Evolutionary conservation across 2,888 invertebrate species (phyloP), one percentile per base, ranked within the genome.

Genomic region (Plebejus argus): DNA sequence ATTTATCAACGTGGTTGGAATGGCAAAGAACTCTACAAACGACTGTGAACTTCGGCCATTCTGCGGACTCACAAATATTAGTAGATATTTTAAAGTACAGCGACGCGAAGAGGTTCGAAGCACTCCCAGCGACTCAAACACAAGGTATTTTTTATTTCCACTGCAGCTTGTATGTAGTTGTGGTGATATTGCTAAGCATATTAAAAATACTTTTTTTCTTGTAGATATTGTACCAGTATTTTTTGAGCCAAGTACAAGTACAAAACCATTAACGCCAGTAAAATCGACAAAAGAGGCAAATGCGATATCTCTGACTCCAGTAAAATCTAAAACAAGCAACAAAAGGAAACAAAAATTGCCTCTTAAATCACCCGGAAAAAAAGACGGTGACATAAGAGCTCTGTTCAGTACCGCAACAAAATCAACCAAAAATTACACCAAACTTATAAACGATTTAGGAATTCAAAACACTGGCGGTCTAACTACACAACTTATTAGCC

Each of bases 301-400:
- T 45, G 71, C 70, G 10, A 49, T 77, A 3, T 84, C 85, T n/a
- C 81, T 85, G 39, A 28, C 74, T 4, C 85, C 85, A 3, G 28
- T 77, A 10, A 85, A 85, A 82, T 33, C 79, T 8, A 91, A 91
- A 84, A 86, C 81, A 76, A 79, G 83, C 70, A 91, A 78, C 76
- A 82, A 88, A 84, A 89, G 86, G 82, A 90, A 88, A 83, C 84
- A 84, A 58, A 91, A 89, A 82, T 28, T 78, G 3, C 12, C 83
- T 1, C 18, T 79, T 5, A 92, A 91, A 83, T 89, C 91, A 15
- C 90, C 89, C 0, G 83, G 80, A 4, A 91, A 92, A 86, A 91
- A 88, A 87, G 85, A 95, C 84, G 91, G 94, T 0, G 95, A 96
- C 79, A 95, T 96, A 49, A 88, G 95, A 84, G 92, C 93, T 76